These are phyloP conservation scores for Echinops telfairi DNA, from an alignment of 2,113 vertebrate species.

Conservation along the genomic window DNA sequence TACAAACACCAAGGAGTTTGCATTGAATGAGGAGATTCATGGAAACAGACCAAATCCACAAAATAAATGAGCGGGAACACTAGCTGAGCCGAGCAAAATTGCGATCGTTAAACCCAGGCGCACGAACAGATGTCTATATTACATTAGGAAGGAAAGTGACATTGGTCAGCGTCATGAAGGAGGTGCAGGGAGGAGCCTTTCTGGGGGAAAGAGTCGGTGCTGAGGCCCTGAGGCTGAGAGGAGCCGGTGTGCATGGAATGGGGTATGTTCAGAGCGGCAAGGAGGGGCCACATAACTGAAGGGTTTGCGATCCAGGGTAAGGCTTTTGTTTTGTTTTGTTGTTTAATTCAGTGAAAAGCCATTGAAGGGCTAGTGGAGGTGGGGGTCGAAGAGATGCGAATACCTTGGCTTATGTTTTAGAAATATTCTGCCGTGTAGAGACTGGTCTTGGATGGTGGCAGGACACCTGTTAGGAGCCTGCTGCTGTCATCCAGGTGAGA, in stretches of 20 bases:
- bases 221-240: no score
- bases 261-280: no score
- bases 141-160: background rate
- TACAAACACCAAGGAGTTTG: background rate
- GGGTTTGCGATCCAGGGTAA: background rate
- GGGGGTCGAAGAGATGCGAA: background rate
- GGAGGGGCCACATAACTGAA: background rate
- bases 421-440: background rate
- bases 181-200: no score
- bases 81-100: background rate
- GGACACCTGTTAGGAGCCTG: background rate
- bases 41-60: background rate
- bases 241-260: no score
- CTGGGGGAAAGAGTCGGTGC: background rate
- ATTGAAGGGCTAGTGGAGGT: background rate
- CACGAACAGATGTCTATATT: background rate
- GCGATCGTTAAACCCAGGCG: background rate
- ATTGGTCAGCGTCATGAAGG: no score
- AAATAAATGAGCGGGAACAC: background rate
- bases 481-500: background rate
- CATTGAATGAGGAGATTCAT: background rate
- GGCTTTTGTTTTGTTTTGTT: background rate
- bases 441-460: background rate
- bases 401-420: slow-evolving; percentile 22
- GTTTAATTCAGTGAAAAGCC: background rate